A percentile compares a stretch with the other conserved stretches of the same genome.
phyloP scores from a whole-genome alignment of 1,140 invertebrate genomes.

The Tyrophagus putrescentiae region DNA sequence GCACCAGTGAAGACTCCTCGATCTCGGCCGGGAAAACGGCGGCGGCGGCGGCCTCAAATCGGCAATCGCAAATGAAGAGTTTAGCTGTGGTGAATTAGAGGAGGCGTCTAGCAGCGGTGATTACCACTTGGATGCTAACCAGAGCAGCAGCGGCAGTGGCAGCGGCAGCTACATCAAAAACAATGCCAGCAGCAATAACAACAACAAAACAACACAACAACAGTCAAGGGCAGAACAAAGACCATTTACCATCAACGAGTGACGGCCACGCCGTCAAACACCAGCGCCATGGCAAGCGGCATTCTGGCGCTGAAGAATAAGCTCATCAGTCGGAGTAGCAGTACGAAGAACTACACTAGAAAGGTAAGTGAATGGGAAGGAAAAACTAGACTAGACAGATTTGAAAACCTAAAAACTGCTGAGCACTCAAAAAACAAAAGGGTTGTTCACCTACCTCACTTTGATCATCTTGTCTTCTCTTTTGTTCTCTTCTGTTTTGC shows the following conservation, averaged over 20 bases:
- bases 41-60: no score
- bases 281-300: constrained; percentile 11
- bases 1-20: no score
- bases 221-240: neutral
- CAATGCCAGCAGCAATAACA: neutral
- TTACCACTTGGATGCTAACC: no score
- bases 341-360: neutral
- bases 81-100: no score
- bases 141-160: neutral
- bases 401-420: no score
- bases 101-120: no score
- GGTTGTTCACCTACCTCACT: neutral
- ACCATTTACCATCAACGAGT: neutral
- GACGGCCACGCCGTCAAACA: neutral
- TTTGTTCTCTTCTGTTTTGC: neutral
- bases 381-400: neutral
- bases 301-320: constrained; percentile 10
- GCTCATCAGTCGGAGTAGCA: neutral
- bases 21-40: no score
- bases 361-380: neutral
- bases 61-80: no score
- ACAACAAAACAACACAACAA: neutral
- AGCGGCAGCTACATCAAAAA: neutral
- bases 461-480: neutral
- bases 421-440: no score